Evolutionary conservation across 2,888 invertebrate species (phyloP).

Genomic region (Macrosoma leucophasiata): DNA sequence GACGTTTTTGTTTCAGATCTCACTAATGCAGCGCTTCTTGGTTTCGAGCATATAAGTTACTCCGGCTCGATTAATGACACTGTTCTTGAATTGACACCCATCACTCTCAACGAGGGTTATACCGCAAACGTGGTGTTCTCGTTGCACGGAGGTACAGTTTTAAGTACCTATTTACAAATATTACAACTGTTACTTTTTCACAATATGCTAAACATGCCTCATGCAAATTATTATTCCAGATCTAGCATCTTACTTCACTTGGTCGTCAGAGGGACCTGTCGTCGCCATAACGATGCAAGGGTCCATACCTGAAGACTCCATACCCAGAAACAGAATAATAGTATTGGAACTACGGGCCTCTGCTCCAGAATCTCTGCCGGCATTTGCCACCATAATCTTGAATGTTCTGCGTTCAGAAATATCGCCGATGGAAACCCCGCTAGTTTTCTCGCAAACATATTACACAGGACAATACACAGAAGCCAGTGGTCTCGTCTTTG

Average conservation of each 20-base stretch:
- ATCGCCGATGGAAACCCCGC: constrained; percentile 6
- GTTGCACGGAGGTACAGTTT: no score
- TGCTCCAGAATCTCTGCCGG: constrained; percentile 28
- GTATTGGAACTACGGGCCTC: constrained; percentile 32
- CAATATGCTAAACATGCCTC: no score
- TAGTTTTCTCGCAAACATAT: constrained; percentile 24
- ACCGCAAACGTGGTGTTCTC: no score
- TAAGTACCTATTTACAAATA: no score
- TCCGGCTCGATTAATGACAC: no score
- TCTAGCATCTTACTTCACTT: constrained; percentile 27
- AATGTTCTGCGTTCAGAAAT: constrained; percentile 17
- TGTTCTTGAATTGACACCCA: no score
- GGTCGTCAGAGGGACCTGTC: constrained; percentile 13
- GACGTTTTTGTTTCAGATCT: no score
- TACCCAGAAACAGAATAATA: constrained; percentile 30
- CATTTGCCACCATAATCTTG: constrained; percentile 30
- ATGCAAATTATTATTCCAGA: constrained; percentile 24
- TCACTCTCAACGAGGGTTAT: no score
- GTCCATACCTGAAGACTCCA: constrained; percentile 26
- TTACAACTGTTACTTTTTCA: no score
- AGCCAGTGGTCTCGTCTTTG: constrained; percentile 25
- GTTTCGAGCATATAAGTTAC: no score
- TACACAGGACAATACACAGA: constrained; percentile 33
- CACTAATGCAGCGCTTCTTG: no score
- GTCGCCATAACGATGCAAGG: constrained; percentile 24